A percentile compares a stretch with the other conserved stretches of the same genome.
Evolutionary conservation across 2,888 invertebrate species (phyloP).

Genomic region (Thysanoteuthis rhombus): DNA sequence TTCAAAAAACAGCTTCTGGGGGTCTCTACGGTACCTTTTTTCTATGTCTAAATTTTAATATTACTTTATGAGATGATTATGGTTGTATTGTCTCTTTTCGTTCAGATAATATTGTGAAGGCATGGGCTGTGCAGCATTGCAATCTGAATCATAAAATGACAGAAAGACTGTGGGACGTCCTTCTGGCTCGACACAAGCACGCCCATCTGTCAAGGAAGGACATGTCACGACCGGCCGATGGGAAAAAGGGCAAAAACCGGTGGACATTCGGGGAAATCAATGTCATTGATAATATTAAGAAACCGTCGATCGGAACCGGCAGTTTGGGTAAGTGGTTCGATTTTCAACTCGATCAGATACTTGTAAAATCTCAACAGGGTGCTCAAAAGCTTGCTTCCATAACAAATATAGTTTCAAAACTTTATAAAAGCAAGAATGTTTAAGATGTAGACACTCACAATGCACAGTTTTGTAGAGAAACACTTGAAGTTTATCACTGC

Average conservation of each 20-base stretch:
- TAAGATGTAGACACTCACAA: too few species aligned
- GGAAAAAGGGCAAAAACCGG: not conserved
- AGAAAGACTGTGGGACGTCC: not conserved
- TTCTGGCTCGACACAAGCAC: not conserved
- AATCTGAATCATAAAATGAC: not conserved
- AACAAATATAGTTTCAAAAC: too few species aligned
- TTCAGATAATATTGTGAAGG: not conserved
- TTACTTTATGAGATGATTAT: too few species aligned
- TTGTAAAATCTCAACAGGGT: too few species aligned
- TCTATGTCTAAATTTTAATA: too few species aligned
- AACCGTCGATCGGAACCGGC: not conserved
- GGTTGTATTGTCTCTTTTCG: not conserved
- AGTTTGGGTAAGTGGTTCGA: not conserved
- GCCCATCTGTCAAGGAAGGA: not conserved
- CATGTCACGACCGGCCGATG: not conserved
- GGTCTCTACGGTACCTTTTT: too few species aligned
- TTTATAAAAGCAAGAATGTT: too few species aligned
- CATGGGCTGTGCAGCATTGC: not conserved
- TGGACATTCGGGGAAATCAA: not conserved
- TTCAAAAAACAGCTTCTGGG: too few species aligned
- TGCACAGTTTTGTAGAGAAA: too few species aligned
- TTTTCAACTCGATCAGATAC: not conserved
- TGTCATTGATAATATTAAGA: not conserved
- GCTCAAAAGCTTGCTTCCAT: too few species aligned
- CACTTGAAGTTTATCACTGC: too few species aligned